Percentiles rank a stretch among this genome's conserved stretches.
These are phyloP conservation scores for Manis javanica DNA, from an alignment of 2,797 vertebrate genomes.

Conservation along the genomic window DNA sequence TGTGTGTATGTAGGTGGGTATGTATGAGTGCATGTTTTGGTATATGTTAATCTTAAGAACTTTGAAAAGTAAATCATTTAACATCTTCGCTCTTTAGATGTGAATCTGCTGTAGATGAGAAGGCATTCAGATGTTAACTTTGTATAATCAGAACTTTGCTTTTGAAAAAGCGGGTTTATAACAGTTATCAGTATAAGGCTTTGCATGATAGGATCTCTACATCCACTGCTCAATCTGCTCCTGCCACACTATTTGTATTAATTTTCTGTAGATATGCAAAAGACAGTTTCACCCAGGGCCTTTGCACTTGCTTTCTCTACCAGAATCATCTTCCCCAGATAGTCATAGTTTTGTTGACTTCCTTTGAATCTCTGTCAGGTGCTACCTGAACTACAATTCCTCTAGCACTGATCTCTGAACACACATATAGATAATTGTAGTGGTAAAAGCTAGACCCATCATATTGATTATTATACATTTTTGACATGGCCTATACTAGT, in stretches of 20 bases:
- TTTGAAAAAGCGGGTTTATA: not conserved
- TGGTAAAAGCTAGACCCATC: not conserved
- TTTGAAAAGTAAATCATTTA: conserved; percentile 23
- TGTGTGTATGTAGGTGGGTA: not conserved
- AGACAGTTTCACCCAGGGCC: not conserved
- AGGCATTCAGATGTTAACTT: not conserved
- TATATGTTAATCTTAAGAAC: not conserved
- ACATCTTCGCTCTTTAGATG: not conserved
- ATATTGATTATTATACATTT: not conserved
- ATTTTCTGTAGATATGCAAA: not conserved
- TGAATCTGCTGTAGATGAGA: not conserved
- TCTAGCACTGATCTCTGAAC: not conserved
- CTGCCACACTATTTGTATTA: not conserved
- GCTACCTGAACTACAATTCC: not conserved
- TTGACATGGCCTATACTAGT: not conserved
- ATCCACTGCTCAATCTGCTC: not conserved
- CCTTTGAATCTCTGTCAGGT: not conserved
- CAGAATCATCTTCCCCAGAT: not conserved
- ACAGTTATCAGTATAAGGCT: not conserved
- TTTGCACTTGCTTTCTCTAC: not conserved
- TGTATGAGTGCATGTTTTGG: not conserved
- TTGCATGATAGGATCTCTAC: not conserved
- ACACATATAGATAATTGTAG: not conserved
- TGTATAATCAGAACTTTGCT: not conserved
- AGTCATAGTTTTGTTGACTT: not conserved